A percentile compares a stretch with the other conserved stretches of the same genome.
Conservation (phyloP, 1,140 invertebrate species). For the Hyposmocoma kahamanoa region DNA sequence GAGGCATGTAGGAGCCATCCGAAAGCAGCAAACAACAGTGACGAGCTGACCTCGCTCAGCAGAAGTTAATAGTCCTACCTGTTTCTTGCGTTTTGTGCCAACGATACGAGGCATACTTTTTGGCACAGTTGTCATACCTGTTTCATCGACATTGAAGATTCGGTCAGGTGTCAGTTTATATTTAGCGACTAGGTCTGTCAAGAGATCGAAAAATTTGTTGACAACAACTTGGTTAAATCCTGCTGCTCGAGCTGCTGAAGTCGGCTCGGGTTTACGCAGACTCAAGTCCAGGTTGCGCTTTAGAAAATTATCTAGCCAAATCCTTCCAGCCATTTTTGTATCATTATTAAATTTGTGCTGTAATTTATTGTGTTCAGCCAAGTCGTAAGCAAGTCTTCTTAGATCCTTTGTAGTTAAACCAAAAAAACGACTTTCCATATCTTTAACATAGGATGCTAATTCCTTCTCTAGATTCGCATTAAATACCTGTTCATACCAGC, state of each 20-base stretch:
- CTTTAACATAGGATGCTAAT: neutral
- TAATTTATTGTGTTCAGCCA: neutral
- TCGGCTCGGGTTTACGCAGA: too few species aligned
- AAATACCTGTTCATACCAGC: neutral
- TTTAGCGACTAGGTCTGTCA: conserved; percentile 10
- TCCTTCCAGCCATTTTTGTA: neutral
- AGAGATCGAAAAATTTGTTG: conserved; percentile 14
- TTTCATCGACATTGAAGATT: conserved; percentile 38
- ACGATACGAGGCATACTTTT: conserved; percentile 16
- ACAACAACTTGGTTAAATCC: neutral
- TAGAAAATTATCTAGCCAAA: neutral
- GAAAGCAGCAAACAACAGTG: conserved; percentile 11
- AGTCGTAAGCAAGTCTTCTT: neutral
- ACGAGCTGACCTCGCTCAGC: conserved; percentile 19
- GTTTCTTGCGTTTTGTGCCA: conserved; percentile 14
- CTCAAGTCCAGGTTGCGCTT: neutral
- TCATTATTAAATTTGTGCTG: neutral
- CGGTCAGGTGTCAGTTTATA: conserved; percentile 16
- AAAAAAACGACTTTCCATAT: neutral
- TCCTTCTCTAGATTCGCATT: neutral
- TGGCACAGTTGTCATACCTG: conserved; percentile 27
- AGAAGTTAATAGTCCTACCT: conserved; percentile 18
- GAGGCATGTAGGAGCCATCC: neutral
- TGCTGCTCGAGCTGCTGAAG: neutral
- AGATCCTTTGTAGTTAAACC: neutral